Percentiles rank a stretch among this genome's conserved stretches.
Evolutionary conservation across 1,140 invertebrate genomes (phyloP).

Genomic region (Eurosta solidaginis): DNA sequence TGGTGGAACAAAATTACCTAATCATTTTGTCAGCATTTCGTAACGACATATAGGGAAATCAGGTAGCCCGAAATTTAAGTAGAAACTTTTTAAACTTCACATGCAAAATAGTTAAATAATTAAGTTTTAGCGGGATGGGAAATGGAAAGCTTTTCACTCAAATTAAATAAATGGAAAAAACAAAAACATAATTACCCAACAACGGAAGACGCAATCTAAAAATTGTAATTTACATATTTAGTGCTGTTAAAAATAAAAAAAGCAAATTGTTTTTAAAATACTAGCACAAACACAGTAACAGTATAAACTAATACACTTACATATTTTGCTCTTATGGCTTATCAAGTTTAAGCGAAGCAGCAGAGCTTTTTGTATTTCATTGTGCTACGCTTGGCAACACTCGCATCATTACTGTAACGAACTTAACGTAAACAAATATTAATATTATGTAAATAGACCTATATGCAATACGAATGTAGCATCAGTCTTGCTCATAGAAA

Average conservation of each 20-base stretch:
- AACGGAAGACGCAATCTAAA: constrained; percentile 5
- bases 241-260: not conserved
- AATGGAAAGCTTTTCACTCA: no score
- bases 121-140: no score
- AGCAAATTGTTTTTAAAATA: no score
- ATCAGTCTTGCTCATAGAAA: not conserved
- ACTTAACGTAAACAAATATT: not conserved
- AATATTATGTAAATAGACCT: not conserved
- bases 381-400: not conserved
- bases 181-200: not conserved
- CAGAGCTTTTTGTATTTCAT: not conserved
- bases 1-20: no score
- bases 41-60: no score
- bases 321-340: not conserved
- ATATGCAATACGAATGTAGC: not conserved
- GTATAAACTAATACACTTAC: no score
- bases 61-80: no score
- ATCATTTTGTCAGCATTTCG: no score
- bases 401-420: not conserved
- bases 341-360: no score
- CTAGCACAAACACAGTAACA: no score
- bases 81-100: no score
- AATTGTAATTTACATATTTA: not conserved
- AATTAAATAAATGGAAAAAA: constrained; percentile 35
- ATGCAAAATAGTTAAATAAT: no score